Percentiles rank a stretch among this genome's conserved stretches.
phyloP scores from a whole-genome alignment of 1,140 invertebrate genomes.

The Drosophila aff. region DNA sequence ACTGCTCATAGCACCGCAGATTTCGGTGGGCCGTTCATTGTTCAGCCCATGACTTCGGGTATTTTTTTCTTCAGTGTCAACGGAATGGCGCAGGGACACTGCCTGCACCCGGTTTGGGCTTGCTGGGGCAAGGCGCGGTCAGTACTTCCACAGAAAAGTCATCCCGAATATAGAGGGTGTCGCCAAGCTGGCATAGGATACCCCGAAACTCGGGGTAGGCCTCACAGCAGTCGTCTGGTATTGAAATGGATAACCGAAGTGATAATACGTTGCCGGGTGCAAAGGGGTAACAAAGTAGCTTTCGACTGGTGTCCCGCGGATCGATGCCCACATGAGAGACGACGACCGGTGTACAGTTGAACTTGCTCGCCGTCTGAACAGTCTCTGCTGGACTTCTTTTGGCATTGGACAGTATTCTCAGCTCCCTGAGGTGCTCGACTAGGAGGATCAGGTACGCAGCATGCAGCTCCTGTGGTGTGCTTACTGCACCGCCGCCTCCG shows the following conservation, averaged over 20 bases:
- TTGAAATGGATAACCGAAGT: slow-evolving; percentile 46
- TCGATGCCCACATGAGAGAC: slow-evolving; percentile 48
- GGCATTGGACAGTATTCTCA: slow-evolving; percentile 25
- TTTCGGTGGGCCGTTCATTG: neutral
- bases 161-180: slow-evolving; percentile 40
- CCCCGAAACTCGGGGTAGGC: slow-evolving; percentile 57
- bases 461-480: slow-evolving; percentile 38
- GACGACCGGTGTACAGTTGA: slow-evolving; percentile 27
- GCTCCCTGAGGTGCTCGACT: slow-evolving; percentile 19
- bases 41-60: no score
- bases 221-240: slow-evolving; percentile 43
- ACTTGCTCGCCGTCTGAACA: slow-evolving; percentile 7
- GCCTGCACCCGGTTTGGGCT: slow-evolving; percentile 6
- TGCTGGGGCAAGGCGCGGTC: slow-evolving; percentile 19
- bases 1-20: no score
- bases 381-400: slow-evolving; percentile 1
- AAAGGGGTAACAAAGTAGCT: slow-evolving; percentile 27
- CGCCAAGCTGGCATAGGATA: slow-evolving; percentile 43
- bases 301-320: neutral
- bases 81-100: neutral
- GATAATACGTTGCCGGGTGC: slow-evolving; percentile 44
- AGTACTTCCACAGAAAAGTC: slow-evolving; percentile 40
- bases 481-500: neutral
- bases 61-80: neutral
- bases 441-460: slow-evolving; percentile 36